Base-by-base conservation (phyloP, 1,140 invertebrate genomes). In the Aphelinus certus region DNA sequence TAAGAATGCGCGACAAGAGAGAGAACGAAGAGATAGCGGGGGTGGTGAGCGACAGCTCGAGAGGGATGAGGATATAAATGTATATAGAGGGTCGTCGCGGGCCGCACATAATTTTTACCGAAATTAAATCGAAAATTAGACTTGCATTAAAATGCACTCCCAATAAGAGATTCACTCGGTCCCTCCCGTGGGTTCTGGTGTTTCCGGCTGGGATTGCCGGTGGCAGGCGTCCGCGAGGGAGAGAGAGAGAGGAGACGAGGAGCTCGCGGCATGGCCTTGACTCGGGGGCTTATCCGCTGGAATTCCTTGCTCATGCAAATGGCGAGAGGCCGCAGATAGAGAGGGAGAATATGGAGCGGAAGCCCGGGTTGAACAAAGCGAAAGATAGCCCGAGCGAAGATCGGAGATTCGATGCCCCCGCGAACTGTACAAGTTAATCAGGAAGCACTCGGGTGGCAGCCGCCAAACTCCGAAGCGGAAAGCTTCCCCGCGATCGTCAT, bases 101-200 rank as follows among this genome's bases (percentile, higher is more conserved):
- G 76, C 76, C 76, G 73, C 77, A 81, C 78, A 85, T 84, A 78
- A 85, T 85, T 85, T 85, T 85, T 85, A 85, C 82, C 83, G 84
- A 85, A 85, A 85, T 85, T 85, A 85, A 85, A 85, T 85, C 84
- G 84, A 85, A 85, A 85, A 85, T 85, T 85, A 85, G 80, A 85
- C 78, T 83, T 78, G 77, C 82, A 84, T 85, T 85, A 84, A 85
- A 85, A 85, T 84, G 79, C 83, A 81, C 79, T 81, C 77, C 78
- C 81, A 82, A 85, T 83, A 81, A 80, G 81, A 74, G 55, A 72
- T 76, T 76, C 56, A 42, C 55, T 46, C 3, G 43, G 42, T 70
- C 63, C 7, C 43, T 48, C 7, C 26, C 26, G 26, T 26, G 26
- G 26, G 26, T 26, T 26, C 26, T 26, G 26, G 26, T 26, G 26